These are phyloP conservation scores for Steinernema khuongi DNA, from an alignment of 1,140 invertebrate genomes.

Conservation along the genomic window DNA sequence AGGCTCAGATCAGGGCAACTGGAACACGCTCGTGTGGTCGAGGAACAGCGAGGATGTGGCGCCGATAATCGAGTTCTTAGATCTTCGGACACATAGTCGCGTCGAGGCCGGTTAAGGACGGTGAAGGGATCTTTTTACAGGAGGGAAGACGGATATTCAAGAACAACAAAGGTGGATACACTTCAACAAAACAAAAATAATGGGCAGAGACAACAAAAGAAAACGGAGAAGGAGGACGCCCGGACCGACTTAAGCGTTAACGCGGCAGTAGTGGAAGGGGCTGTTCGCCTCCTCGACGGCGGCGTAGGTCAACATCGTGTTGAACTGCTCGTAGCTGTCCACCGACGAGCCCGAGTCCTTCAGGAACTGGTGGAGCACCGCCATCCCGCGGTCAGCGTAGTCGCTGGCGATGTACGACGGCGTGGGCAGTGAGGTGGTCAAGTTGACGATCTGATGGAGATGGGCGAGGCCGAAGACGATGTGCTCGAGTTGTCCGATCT, in stretches of 20 bases:
- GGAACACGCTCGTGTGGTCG: too few relatives aligned
- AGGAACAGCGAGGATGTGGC: too few relatives aligned
- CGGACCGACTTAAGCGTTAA: neutral
- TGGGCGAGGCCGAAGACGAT: constrained; percentile 6
- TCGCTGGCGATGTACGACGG: neutral
- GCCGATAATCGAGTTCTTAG: too few relatives aligned
- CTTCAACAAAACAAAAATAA: too few relatives aligned
- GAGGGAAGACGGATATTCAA: neutral
- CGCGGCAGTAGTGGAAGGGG: neutral
- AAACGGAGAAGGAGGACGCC: neutral
- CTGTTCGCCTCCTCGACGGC: neutral
- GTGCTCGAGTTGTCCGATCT: neutral
- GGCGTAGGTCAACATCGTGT: neutral
- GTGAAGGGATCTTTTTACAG: neutral
- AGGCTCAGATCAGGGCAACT: too few relatives aligned
- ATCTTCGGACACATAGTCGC: too few relatives aligned
- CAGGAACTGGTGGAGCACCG: neutral
- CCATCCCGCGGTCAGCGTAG: constrained; percentile 3
- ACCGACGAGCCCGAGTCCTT: neutral
- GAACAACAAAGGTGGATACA: too few relatives aligned
- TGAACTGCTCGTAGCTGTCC: neutral
- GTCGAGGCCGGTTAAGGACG: too few relatives aligned
- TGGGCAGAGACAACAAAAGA: neutral
- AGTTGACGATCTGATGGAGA: constrained; percentile 16
- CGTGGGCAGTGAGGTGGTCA: constrained; percentile 1